Evolutionary conservation across 2,113 vertebrate genomes (phyloP).

Genomic region (Gallinago media): DNA sequence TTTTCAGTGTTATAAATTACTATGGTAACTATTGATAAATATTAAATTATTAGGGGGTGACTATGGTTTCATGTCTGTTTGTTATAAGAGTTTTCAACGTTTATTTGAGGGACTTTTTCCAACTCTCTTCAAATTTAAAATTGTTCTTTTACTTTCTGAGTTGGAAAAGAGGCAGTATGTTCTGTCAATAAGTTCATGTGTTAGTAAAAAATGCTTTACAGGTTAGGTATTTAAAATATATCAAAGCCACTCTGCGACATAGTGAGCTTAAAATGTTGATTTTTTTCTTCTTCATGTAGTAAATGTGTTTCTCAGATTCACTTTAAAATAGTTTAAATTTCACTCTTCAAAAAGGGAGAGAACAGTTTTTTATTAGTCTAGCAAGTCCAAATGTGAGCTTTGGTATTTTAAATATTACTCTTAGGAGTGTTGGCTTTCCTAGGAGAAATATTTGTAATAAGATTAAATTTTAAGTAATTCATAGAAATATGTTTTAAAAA

Average conservation of each 20-base stretch:
- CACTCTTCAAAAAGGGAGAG: conserved; percentile 37
- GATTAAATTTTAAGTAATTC: conserved; percentile 34
- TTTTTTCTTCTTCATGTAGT: not conserved
- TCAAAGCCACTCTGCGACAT: not conserved
- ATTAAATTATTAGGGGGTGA: conserved; percentile 42
- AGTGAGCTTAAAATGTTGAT: not conserved
- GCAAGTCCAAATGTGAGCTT: conserved; percentile 33
- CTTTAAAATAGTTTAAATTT: conserved; percentile 29
- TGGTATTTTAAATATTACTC: conserved; percentile 50
- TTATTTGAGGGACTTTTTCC: conserved; percentile 29
- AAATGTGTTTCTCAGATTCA: conserved; percentile 18
- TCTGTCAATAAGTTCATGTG: conserved; percentile 30
- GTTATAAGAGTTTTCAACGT: conserved; percentile 44
- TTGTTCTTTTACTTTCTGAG: not conserved
- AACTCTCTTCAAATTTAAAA: conserved; percentile 35
- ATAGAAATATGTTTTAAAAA: conserved; percentile 1
- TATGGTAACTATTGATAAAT: conserved; percentile 58
- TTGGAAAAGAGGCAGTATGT: not conserved
- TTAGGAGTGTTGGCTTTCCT: conserved; percentile 30
- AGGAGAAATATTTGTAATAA: conserved; percentile 32
- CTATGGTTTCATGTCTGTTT: conserved; percentile 44
- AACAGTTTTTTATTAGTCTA: conserved; percentile 17
- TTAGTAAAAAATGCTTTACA: conserved; percentile 15
- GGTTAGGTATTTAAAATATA: not conserved
- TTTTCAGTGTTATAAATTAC: conserved; percentile 60